A percentile compares a stretch with the other conserved stretches of the same genome.
Conservation (phyloP, 2,888 invertebrate species). For the Cepaea hortensis region DNA sequence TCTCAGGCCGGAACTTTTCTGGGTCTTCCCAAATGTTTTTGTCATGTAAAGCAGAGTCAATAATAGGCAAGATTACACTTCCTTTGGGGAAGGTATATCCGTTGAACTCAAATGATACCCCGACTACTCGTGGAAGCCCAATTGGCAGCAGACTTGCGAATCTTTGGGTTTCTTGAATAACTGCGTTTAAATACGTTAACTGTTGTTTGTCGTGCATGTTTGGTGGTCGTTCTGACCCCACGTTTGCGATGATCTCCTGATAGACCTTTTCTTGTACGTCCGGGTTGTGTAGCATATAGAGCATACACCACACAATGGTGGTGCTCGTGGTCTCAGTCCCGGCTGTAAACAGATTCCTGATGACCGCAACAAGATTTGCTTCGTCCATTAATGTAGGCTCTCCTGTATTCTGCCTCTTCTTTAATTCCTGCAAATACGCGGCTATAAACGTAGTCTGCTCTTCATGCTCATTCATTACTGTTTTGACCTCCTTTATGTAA, state of each 20-base stretch:
- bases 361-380: slow-evolving; percentile 19
- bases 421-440: slow-evolving; percentile 51
- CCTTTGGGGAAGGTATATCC: slow-evolving; percentile 69
- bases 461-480: slow-evolving; percentile 45
- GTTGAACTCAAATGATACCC: slow-evolving; percentile 55
- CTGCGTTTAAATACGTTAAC: slow-evolving; percentile 63
- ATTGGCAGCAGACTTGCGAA: slow-evolving; percentile 59
- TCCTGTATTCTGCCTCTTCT: background rate
- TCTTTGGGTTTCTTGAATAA: slow-evolving; percentile 64
- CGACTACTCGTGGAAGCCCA: slow-evolving; percentile 51
- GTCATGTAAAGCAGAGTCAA: slow-evolving; percentile 64
- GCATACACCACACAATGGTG: slow-evolving; percentile 89
- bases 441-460: slow-evolving; percentile 56
- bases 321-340: slow-evolving; percentile 85
- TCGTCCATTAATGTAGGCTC: slow-evolving; percentile 10
- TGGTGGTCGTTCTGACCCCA: slow-evolving; percentile 65
- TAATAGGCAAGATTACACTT: slow-evolving; percentile 57
- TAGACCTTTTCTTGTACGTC: slow-evolving; percentile 76
- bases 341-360: slow-evolving; percentile 31
- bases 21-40: slow-evolving; percentile 58
- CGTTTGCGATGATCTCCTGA: slow-evolving; percentile 63
- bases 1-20: slow-evolving; percentile 61
- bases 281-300: slow-evolving; percentile 86
- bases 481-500: slow-evolving; percentile 48
- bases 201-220: slow-evolving; percentile 54